Evolutionary conservation across 2,797 vertebrate species (phyloP).

Genomic region (Rhinophrynus dorsalis): DNA sequence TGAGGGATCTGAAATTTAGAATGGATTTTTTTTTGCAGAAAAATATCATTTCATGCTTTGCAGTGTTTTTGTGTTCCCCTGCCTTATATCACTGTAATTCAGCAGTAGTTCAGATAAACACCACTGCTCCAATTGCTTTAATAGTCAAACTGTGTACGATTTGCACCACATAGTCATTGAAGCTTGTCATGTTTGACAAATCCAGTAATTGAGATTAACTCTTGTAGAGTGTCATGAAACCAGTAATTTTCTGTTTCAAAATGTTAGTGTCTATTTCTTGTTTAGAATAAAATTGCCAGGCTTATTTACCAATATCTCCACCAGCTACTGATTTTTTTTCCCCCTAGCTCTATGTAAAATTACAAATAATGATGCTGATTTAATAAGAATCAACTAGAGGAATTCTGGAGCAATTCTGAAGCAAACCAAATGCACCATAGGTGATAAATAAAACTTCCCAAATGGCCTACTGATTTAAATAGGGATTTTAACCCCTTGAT

Average conservation of each 20-base stretch:
- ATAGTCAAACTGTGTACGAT: constrained; percentile 63
- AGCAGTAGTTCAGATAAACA: constrained; percentile 60
- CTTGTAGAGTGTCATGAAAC: constrained; percentile 59
- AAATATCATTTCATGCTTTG: constrained; percentile 46
- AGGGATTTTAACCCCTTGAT: no score
- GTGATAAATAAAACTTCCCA: no score
- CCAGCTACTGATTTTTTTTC: no score
- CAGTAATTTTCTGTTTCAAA: constrained; percentile 57
- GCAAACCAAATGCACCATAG: no score
- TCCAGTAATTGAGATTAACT: constrained; percentile 66
- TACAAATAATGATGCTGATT: no score
- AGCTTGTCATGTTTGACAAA: constrained; percentile 65
- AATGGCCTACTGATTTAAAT: no score
- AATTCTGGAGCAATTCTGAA: no score
- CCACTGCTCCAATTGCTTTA: constrained; percentile 66
- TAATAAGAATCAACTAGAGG: no score
- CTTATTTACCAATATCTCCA: not conserved
- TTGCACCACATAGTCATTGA: constrained; percentile 61
- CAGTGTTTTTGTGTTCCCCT: constrained; percentile 45
- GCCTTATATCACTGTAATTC: constrained; percentile 58
- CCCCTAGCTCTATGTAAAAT: no score
- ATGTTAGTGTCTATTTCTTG: constrained; percentile 45
- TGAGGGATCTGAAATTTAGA: not conserved
- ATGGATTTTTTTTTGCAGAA: constrained; percentile 18
- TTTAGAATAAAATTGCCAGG: not conserved